Base-by-base conservation (phyloP, 92 coral and sea anemone species). In the Montipora capitata region DNA sequence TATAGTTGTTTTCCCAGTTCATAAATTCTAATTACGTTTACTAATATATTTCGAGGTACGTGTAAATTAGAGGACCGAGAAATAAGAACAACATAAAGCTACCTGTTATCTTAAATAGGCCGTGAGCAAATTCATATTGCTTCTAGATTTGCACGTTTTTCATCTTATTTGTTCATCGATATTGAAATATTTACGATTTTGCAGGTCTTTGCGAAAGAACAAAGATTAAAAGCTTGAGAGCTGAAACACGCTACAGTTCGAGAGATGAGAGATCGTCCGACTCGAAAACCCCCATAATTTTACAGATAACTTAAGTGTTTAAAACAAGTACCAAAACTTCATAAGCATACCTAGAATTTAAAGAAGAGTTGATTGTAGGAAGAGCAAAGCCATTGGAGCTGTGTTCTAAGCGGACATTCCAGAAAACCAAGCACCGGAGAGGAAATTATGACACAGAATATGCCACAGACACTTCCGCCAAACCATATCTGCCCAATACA, bases 391-490 rank as follows among this genome's bases (percentile, higher is more conserved):
- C 20, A 45, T 8, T 38, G 1, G 17, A 69, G 16, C 12, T 20
- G 27, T 39, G 68, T 17, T 81, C 38, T 39, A 43, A 43, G 17
- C 40, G 49, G 1, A 20, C 38, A 68, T 81, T 38, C 85, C 76
- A 35, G 10, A 48, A 5, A 5, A 3, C 52, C 52, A 48, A 48
- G 7, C 6, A 48, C 52, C 52, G 52, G 7, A 48, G 52, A 5
- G 52, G 7, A 48, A 48, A 48, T 48, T 48, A 10, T 48, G 7
- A 48, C 35, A 27, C 2, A 27, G 35, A 27, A 27, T 27, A 27
- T 27, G 35, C 35, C 35, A 27, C 35, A 48, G 52, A 80, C 54
- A 81, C 85, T 81, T 81, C 85, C 85, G 85, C 77, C n/a, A 44
- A 20, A 73, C 4, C 41, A 52, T 11, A 8, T 16, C 6, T 16